Evolutionary conservation across 2,888 invertebrate species (phyloP).

Genomic region (Acronicta alni): DNA sequence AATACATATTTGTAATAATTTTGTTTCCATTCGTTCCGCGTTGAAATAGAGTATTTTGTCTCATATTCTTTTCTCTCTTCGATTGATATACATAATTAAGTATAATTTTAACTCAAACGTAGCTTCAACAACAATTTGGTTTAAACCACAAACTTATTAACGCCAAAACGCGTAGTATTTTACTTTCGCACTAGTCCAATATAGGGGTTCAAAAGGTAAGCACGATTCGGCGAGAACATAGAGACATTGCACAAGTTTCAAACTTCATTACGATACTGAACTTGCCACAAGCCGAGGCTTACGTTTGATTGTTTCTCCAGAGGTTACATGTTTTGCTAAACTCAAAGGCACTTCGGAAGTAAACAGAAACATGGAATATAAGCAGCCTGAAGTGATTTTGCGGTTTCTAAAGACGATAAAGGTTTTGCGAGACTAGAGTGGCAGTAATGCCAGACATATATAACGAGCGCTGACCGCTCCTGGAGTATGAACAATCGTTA

Average conservation of each 20-base stretch:
- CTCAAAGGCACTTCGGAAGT: constrained; percentile 46
- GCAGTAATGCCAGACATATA: constrained; percentile 9
- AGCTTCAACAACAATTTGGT: no score
- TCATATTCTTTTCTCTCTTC: no score
- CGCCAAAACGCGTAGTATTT: not conserved
- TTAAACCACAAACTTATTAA: not conserved
- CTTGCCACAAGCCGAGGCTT: constrained; percentile 32
- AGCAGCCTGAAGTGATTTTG: constrained; percentile 29
- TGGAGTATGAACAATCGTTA: constrained; percentile 7
- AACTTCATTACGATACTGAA: constrained; percentile 53
- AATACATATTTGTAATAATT: no score
- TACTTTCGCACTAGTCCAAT: constrained; percentile 12
- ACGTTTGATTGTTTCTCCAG: constrained; percentile 42
- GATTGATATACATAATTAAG: no score
- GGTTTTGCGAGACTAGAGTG: constrained; percentile 13
- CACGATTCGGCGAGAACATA: constrained; percentile 31
- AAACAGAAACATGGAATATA: constrained; percentile 30
- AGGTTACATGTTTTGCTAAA: constrained; percentile 17
- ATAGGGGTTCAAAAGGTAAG: constrained; percentile 38
- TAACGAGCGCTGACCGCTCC: constrained; percentile 2
- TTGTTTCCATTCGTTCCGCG: no score
- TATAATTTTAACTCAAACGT: no score
- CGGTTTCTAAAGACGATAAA: constrained; percentile 31
- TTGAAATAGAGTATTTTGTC: no score
- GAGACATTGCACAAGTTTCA: constrained; percentile 33